phyloP scores from a whole-genome alignment of 2,888 invertebrate species.

The Ectemnius lituratus region DNA sequence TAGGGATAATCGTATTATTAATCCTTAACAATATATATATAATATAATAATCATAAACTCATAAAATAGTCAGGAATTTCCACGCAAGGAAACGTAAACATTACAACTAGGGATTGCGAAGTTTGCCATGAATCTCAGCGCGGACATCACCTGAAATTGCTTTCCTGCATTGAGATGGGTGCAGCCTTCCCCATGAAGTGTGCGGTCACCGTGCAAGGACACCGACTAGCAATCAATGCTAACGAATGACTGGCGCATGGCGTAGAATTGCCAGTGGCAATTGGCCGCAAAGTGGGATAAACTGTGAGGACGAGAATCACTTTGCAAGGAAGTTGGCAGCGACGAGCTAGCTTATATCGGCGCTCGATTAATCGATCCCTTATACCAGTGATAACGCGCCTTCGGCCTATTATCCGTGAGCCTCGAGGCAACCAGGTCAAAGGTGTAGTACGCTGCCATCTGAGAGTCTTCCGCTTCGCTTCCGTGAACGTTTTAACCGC shows the following conservation, averaged over 20 bases:
- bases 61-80: too few species aligned
- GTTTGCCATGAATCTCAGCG: too few species aligned
- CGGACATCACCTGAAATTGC: neutral
- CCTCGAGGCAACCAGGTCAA: slow-evolving; percentile 2
- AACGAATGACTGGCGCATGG: slow-evolving; percentile 12
- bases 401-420: neutral
- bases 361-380: slow-evolving; percentile 6
- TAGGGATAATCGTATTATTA: too few species aligned
- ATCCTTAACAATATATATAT: too few species aligned
- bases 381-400: neutral
- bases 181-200: neutral
- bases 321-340: neutral
- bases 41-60: too few species aligned
- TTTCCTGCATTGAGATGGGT: neutral
- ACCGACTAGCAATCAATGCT: slow-evolving; percentile 13
- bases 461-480: neutral
- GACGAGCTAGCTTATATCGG: neutral
- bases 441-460: neutral
- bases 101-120: too few species aligned
- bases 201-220: slow-evolving; percentile 9
- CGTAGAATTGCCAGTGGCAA: neutral
- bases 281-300: neutral
- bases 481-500: neutral
- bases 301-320: neutral
- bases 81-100: too few species aligned